A percentile compares a stretch with the other conserved stretches of the same genome.
Evolutionary conservation across 2,113 vertebrate species (phyloP).

Genomic region (Rhinopomastus cyanomelas): DNA sequence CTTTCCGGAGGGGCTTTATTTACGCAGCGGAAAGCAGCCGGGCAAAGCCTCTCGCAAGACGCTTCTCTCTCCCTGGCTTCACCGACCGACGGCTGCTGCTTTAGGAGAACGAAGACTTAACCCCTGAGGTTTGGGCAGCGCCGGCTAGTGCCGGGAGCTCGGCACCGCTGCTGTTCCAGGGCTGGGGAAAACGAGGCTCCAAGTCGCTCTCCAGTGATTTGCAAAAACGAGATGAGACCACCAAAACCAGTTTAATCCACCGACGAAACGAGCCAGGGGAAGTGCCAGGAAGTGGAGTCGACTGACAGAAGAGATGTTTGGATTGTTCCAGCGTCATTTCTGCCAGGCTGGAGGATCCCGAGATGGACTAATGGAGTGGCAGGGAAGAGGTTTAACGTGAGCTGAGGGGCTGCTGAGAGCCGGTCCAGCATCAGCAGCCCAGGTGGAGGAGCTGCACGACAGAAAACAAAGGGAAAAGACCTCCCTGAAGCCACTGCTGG

Average conservation of each 20-base stretch:
- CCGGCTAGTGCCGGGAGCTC: constrained; percentile 7
- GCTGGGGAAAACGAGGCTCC: neutral
- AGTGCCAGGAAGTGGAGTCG: neutral
- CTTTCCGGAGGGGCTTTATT: constrained; percentile 5
- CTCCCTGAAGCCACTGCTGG: neutral
- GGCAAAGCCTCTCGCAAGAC: neutral
- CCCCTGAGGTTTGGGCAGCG: constrained; percentile 32
- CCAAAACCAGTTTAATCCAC: neutral
- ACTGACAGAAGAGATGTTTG: neutral
- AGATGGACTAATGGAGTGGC: neutral
- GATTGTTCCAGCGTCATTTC: neutral
- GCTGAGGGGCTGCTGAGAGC: neutral
- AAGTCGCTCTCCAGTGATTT: neutral
- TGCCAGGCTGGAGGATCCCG: neutral
- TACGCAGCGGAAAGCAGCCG: neutral
- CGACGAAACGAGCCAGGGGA: neutral
- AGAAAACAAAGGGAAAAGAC: neutral
- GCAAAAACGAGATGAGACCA: neutral
- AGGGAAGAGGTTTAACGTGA: neutral
- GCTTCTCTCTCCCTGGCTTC: neutral
- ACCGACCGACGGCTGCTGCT: neutral
- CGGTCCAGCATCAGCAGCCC: neutral
- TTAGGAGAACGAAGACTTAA: constrained; percentile 32
- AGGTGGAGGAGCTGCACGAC: neutral
- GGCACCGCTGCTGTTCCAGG: neutral